Conservation (phyloP, 2,113 vertebrate genomes). For the Prietella phreatophila region DNA sequence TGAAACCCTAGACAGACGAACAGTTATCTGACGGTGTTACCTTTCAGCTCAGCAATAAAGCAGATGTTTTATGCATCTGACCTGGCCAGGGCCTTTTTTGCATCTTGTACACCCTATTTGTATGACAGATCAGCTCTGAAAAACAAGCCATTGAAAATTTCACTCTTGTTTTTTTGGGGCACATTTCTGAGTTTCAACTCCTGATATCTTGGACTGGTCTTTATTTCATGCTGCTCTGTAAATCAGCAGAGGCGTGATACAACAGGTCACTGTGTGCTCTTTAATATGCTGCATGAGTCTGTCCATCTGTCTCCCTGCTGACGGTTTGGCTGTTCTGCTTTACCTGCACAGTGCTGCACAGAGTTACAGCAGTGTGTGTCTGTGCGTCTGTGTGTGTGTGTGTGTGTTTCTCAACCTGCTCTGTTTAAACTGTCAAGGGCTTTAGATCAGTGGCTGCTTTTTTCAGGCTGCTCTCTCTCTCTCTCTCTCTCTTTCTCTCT, state of each 20-base stretch:
- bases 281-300: conserved; percentile 23
- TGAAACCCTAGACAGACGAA: neutral
- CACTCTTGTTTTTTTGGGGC: neutral
- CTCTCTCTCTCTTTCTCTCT: too few species aligned
- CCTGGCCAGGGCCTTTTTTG: neutral
- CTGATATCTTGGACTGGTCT: neutral
- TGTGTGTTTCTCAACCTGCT: neutral
- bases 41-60: conserved; percentile 15
- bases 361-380: conserved; percentile 1
- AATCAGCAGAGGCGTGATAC: conserved; percentile 26
- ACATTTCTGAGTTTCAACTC: neutral
- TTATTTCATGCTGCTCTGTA: conserved; percentile 17
- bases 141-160: neutral
- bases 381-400: neutral
- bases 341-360: conserved; percentile 25
- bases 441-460: neutral
- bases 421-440: neutral
- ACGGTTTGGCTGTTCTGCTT: conserved; percentile 20
- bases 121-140: neutral
- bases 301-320: conserved; percentile 5
- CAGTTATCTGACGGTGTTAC: neutral
- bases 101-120: neutral
- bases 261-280: conserved; percentile 26
- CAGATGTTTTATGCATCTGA: conserved; percentile 11
- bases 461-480: neutral